Evolutionary conservation across 2,797 vertebrate genomes (phyloP).

Genomic region (Gobionotothen gibberifrons): DNA sequence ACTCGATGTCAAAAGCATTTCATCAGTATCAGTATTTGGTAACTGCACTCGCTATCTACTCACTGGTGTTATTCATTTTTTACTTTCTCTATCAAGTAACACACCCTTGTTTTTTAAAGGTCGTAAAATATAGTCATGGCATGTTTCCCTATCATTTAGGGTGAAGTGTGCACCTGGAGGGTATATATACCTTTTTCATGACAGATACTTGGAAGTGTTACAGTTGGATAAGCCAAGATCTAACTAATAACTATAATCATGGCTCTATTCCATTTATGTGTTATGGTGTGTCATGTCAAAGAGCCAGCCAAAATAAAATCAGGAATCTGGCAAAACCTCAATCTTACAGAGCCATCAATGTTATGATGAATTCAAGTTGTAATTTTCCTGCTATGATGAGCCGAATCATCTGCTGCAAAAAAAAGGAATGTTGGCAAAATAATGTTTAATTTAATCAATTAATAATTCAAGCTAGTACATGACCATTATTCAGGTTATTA

Average conservation of each 20-base stretch:
- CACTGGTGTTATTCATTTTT: constrained; percentile 1
- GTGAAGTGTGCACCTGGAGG: not conserved
- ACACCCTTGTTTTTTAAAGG: not conserved
- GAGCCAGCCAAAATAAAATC: not conserved
- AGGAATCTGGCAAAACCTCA: not conserved
- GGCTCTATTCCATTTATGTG: not conserved
- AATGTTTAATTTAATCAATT: not conserved
- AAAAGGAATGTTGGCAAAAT: not conserved
- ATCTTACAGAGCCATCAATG: not conserved
- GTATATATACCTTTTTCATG: not conserved
- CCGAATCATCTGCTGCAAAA: not conserved
- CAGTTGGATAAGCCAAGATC: not conserved
- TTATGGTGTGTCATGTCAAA: not conserved
- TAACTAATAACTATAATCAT: not conserved
- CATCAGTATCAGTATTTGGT: not conserved
- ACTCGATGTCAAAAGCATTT: not conserved
- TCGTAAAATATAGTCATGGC: not conserved
- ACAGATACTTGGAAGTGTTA: not conserved
- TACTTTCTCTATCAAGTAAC: constrained; percentile 4
- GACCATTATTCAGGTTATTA: not conserved
- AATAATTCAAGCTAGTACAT: not conserved
- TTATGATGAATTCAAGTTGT: not conserved
- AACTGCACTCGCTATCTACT: not conserved
- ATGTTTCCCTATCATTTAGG: not conserved
- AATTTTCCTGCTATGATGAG: not conserved